Evolutionary conservation across 2,888 invertebrate species (phyloP).

Genomic region (Macaria notata): DNA sequence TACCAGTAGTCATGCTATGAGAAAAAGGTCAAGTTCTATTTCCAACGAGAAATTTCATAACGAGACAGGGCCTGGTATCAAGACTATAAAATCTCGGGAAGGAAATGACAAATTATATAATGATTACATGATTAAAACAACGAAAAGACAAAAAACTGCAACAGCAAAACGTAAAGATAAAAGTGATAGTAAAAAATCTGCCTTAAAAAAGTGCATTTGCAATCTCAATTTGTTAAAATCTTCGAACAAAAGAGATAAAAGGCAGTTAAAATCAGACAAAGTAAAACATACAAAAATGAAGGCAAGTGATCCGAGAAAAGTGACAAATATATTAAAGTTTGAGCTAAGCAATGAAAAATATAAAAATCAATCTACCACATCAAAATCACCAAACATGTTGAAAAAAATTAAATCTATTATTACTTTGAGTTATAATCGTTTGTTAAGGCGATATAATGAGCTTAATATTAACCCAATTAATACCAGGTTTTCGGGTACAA

Average conservation of each 20-base stretch:
- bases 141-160: too few relatives aligned
- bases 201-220: neutral
- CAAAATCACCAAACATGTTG: too few relatives aligned
- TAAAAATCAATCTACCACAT: too few relatives aligned
- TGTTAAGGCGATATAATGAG: too few relatives aligned
- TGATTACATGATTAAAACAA: too few relatives aligned
- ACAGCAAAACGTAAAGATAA: neutral
- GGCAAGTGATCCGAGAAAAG: neutral
- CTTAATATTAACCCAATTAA: too few relatives aligned
- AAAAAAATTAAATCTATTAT: too few relatives aligned
- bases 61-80: too few relatives aligned
- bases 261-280: neutral
- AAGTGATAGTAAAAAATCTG: neutral
- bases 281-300: neutral
- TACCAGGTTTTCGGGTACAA: too few relatives aligned
- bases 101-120: conserved; percentile 16
- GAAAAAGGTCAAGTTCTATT: conserved; percentile 8
- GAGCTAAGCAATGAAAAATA: neutral
- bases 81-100: too few relatives aligned
- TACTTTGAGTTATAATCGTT: too few relatives aligned
- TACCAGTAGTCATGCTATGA: neutral
- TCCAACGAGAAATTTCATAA: too few relatives aligned
- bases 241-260: neutral
- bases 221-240: neutral
- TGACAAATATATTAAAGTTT: neutral